Evolutionary conservation across 2,797 vertebrate species (phyloP).

Genomic region (Scleropages formosus): DNA sequence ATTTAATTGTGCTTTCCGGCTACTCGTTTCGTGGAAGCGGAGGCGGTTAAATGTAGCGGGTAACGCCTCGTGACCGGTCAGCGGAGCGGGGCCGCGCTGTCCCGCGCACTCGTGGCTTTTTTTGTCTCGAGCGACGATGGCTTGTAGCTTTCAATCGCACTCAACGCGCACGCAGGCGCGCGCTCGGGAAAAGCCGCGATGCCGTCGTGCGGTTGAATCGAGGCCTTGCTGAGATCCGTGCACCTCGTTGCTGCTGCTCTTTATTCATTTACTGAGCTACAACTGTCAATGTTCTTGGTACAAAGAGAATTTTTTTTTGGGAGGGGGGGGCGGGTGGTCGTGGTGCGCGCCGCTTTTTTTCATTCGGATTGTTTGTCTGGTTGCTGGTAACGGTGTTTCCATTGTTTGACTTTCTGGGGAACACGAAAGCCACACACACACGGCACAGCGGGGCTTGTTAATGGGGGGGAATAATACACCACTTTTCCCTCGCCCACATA

Average conservation of each 20-base stretch:
- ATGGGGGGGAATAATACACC: conserved; percentile 34
- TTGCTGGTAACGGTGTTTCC: background rate
- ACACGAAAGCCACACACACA: background rate
- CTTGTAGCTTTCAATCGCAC: conserved; percentile 65
- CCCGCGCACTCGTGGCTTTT: conserved; percentile 66
- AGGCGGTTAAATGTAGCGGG: conserved; percentile 80
- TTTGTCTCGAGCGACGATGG: conserved; percentile 70
- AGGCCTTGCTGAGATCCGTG: background rate
- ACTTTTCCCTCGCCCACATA: conserved; percentile 29
- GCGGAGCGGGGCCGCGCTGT: conserved; percentile 86
- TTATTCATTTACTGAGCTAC: background rate
- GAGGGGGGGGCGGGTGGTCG: conserved; percentile 6
- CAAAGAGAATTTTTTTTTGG: conserved; percentile 38
- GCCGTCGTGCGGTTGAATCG: too few relatives aligned
- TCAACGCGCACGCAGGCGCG: conserved; percentile 37
- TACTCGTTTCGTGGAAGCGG: conserved; percentile 72
- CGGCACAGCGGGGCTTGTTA: conserved; percentile 39
- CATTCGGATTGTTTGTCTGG: background rate
- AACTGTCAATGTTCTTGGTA: background rate
- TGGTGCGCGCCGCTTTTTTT: background rate
- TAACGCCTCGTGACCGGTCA: conserved; percentile 79
- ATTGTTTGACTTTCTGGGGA: conserved; percentile 14
- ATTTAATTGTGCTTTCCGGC: conserved; percentile 81
- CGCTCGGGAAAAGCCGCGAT: background rate
- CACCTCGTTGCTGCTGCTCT: background rate